Evolutionary conservation across 2,888 invertebrate genomes (phyloP).

Genomic region (Azorinus chamasolen): DNA sequence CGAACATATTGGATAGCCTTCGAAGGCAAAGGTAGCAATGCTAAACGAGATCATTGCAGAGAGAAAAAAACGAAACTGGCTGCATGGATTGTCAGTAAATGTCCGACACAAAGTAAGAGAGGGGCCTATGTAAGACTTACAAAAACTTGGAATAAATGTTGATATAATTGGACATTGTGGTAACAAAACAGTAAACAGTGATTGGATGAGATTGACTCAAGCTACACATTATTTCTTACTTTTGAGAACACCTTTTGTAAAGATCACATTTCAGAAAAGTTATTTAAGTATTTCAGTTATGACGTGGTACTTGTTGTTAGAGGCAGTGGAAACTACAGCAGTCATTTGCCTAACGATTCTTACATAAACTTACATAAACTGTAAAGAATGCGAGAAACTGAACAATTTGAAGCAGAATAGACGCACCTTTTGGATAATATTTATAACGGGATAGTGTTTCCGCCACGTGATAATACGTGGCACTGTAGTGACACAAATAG

Average conservation of each 20-base stretch:
- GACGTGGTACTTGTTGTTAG: not conserved
- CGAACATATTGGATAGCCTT: too few relatives aligned
- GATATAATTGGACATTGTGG: constrained; percentile 10
- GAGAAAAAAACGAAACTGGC: constrained; percentile 1
- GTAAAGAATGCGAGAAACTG: not conserved
- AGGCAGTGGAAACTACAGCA: not conserved
- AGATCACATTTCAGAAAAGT: constrained; percentile 12
- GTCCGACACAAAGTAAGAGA: not conserved
- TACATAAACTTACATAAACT: not conserved
- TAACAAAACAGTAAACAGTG: not conserved
- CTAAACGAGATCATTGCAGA: too few relatives aligned
- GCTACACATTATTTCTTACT: constrained; percentile 11
- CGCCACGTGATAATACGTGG: too few relatives aligned
- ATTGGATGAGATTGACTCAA: not conserved
- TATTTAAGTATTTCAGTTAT: constrained; percentile 6
- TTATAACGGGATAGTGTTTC: too few relatives aligned
- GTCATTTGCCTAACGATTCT: not conserved
- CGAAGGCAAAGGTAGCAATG: too few relatives aligned
- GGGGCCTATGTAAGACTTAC: not conserved
- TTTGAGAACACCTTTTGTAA: constrained; percentile 10
- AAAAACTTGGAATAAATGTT: constrained; percentile 4
- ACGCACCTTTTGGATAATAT: too few relatives aligned
- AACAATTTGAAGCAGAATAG: constrained; percentile 1
- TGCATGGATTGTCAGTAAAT: constrained; percentile 11
- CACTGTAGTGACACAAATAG: too few relatives aligned